Percentiles rank a stretch among this genome's conserved stretches.
Evolutionary conservation across 1,140 invertebrate species (phyloP).

Genomic region (Microplitis demolitor): DNA sequence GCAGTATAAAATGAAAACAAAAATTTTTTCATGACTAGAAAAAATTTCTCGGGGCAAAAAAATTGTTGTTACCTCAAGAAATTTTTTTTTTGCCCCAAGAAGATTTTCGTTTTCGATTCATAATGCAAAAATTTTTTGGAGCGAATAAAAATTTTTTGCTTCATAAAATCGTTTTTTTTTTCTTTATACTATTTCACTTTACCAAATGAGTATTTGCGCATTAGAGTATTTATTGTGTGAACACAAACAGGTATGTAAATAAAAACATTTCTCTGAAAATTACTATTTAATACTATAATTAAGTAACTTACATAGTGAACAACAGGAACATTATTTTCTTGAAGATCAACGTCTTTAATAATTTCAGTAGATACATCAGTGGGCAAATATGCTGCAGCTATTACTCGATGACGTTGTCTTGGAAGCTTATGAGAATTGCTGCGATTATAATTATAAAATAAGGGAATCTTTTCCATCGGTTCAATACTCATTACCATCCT

Average conservation of each 20-base stretch:
- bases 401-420: constrained; percentile 30
- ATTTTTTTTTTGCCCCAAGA: no score
- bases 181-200: no score
- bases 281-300: background rate
- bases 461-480: constrained; percentile 7
- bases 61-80: no score
- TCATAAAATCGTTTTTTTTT: no score
- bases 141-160: no score
- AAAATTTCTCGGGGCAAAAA: no score
- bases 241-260: background rate
- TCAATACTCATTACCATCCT: constrained; percentile 30
- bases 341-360: constrained; percentile 38
- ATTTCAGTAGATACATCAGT: constrained; percentile 38
- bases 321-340: constrained; percentile 24
- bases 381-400: constrained; percentile 33
- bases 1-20: no score
- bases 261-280: background rate
- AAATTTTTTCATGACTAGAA: no score
- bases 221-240: background rate
- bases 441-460: background rate
- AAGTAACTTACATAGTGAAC: constrained; percentile 39
- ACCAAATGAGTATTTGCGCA: no score
- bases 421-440: no score
- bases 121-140: no score
- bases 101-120: no score